Evolutionary conservation across 2,888 invertebrate genomes (phyloP), one percentile per base, ranked within the genome.

Genomic region (Ophioninae sp.): DNA sequence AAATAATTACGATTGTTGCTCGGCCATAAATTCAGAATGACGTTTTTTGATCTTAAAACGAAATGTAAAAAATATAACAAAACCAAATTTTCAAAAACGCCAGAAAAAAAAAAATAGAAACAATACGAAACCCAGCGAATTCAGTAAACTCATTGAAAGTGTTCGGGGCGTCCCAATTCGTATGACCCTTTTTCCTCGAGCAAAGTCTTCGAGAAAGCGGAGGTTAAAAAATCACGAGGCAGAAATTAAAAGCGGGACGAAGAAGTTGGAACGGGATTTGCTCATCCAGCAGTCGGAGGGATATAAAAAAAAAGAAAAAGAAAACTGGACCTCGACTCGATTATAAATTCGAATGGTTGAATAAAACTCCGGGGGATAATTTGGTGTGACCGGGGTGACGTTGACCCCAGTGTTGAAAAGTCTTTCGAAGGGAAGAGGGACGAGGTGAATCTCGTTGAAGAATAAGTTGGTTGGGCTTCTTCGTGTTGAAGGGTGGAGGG

Each of bases 261-360:
- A 64, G 57, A 82, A 79, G 74, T 64, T 39, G 8, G 5, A 59
- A 5, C 7, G 39, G 39, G 56, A 79, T 64, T 75, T 68, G 73
- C 41, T 77, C 62, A 65, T 79, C 65, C 57, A 62, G 72, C 68
- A 69, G 75, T 79, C 73, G 62, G 69, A 79, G 82, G 57, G 72
- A 79, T 84, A 77, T 76, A 30, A 30, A 30, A 30, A 30, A 30
- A 30, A 30, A 30, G 30, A 30, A 30, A 30, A 30, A 30, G 30
- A 30, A 50, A 77, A 76, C 68, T 65, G 79, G 73, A 84, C 82
- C 76, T 30, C 74, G 77, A 84, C 75, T 74, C 81, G 86, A 85
- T 87, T 87, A 86, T 86, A 82, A 85, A 87, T 85, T 85, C 86
- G 80, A 80, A 83, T 82, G 82, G 83, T 59, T 84, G 84, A 87